Percentiles rank a stretch among this genome's conserved stretches.
phyloP scores from a whole-genome alignment of 1,140 invertebrate species.

The Xylocopa sonorina region DNA sequence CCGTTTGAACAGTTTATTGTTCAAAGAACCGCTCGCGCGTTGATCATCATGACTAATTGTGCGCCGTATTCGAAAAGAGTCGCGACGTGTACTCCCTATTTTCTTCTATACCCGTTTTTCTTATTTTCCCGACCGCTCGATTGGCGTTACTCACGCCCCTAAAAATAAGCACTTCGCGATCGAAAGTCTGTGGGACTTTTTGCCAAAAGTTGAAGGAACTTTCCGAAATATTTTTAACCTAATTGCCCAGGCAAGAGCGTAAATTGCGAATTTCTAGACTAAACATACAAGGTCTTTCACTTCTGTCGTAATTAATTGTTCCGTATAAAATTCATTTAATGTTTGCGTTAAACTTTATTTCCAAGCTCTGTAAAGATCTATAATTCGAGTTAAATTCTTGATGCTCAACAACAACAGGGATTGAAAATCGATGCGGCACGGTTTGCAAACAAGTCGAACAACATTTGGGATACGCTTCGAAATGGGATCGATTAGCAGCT shows the following conservation, averaged over 20 bases:
- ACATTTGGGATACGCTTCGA: conserved; percentile 52
- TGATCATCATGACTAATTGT: not conserved
- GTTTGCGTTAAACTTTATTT: too few species aligned
- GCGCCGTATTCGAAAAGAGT: too few species aligned
- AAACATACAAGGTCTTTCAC: too few species aligned
- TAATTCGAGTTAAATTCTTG: too few species aligned
- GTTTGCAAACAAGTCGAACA: not conserved
- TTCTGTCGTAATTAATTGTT: too few species aligned
- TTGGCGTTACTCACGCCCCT: not conserved
- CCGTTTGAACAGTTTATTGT: not conserved
- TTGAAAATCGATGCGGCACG: not conserved
- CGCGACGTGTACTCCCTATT: not conserved
- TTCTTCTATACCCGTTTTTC: not conserved
- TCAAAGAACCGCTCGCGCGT: not conserved
- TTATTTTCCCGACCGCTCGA: not conserved
- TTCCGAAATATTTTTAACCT: too few species aligned
- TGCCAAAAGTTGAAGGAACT: not conserved
- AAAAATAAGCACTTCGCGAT: not conserved
- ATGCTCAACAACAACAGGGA: not conserved
- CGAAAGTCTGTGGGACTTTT: not conserved
- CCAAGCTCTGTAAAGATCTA: too few species aligned
- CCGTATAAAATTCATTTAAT: too few species aligned
- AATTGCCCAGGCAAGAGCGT: too few species aligned
- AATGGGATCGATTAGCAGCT: conserved; percentile 41
- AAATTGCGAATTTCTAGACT: too few species aligned